phyloP scores from a whole-genome alignment of 2,888 invertebrate species.

The Rhaphigaster nebulosa region DNA sequence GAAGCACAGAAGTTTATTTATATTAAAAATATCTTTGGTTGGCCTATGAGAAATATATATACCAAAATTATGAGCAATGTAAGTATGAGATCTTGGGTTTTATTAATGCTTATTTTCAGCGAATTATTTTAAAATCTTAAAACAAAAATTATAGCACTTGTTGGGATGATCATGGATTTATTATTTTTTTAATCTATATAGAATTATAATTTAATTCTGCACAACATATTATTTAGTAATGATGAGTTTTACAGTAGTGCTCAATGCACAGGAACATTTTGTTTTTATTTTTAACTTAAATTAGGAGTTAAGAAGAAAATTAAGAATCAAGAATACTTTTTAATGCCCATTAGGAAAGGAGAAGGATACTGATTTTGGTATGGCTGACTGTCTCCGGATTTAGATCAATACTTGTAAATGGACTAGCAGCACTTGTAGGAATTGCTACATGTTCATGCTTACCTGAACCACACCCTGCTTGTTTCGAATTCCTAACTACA shows the following conservation, averaged over 20 bases:
- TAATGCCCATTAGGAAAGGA: conserved; percentile 32
- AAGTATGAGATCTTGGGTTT: too few species aligned
- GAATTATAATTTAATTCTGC: too few species aligned
- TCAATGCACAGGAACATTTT: background rate
- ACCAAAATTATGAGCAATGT: too few species aligned
- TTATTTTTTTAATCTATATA: background rate
- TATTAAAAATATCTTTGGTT: too few species aligned
- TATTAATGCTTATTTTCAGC: too few species aligned
- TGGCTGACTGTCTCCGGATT: conserved; percentile 52
- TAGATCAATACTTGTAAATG: conserved; percentile 53
- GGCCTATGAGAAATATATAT: too few species aligned
- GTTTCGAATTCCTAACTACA: conserved; percentile 51
- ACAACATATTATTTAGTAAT: background rate
- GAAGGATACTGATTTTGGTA: conserved; percentile 40
- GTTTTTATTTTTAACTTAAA: background rate
- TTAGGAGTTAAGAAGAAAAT: background rate
- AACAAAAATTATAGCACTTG: background rate
- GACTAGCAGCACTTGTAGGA: conserved; percentile 25
- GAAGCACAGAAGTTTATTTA: too few species aligned
- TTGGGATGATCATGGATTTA: background rate
- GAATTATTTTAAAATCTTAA: background rate
- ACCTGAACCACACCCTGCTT: conserved; percentile 42
- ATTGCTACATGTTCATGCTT: conserved; percentile 33
- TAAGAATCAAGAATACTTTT: background rate
- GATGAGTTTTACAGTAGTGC: background rate